Conservation (phyloP, 2,888 invertebrate genomes). For the Sympetrum striolatum region DNA sequence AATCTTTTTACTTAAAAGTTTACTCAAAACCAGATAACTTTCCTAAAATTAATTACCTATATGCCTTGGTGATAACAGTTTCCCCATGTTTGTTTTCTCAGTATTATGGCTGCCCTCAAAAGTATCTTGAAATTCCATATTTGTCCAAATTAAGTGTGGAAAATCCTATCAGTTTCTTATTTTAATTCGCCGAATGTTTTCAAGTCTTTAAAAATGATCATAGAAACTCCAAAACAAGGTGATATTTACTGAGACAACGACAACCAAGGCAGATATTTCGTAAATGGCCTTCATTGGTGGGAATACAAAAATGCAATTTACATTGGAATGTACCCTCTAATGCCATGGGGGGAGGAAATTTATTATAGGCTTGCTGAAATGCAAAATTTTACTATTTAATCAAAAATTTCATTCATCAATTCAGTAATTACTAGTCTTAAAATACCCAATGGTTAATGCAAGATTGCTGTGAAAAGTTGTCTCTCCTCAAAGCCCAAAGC, state of each 20-base stretch:
- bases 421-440: not conserved
- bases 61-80: not conserved
- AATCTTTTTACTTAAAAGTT: constrained; percentile 16
- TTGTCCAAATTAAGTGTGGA: not conserved
- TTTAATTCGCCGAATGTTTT: not conserved
- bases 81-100: not conserved
- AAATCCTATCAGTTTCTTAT: not conserved
- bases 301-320: constrained; percentile 22
- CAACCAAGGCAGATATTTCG: constrained; percentile 25
- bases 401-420: constrained; percentile 21
- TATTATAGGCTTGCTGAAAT: not conserved
- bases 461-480: constrained; percentile 40
- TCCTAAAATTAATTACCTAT: not conserved
- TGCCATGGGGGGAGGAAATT: constrained; percentile 34
- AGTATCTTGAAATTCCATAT: constrained; percentile 1
- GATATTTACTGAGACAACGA: constrained; percentile 16
- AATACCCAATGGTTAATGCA: constrained; percentile 41
- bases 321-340: not conserved
- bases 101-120: not conserved
- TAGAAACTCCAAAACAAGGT: constrained; percentile 22
- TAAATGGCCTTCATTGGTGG: constrained; percentile 7
- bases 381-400: constrained; percentile 19
- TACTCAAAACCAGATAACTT: not conserved
- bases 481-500: constrained; percentile 44
- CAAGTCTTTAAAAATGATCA: constrained; percentile 1